Evolutionary conservation across 2,797 vertebrate species (phyloP).

Genomic region (Falco concolor): DNA sequence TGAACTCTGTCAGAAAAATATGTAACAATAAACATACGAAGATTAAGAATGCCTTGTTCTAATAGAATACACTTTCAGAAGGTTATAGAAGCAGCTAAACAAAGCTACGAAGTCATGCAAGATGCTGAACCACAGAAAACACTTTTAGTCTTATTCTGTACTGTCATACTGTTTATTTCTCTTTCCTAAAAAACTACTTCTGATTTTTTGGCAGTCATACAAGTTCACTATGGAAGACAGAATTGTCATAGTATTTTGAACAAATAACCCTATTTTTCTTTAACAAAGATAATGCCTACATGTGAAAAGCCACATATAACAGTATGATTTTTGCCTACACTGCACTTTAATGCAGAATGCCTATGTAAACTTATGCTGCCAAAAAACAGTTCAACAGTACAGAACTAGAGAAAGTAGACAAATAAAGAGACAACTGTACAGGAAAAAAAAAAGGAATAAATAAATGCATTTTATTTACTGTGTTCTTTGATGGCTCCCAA

Average conservation of each 20-base stretch:
- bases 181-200: not conserved
- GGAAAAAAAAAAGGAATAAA: slow-evolving; percentile 37
- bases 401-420: slow-evolving; percentile 1
- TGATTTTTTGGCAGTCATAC: not conserved
- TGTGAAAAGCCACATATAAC: not conserved
- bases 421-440: not conserved
- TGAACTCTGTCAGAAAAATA: not conserved
- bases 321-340: not conserved
- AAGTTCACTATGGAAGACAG: not conserved
- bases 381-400: slow-evolving; percentile 19
- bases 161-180: not conserved
- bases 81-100: not conserved
- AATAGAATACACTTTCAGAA: not conserved
- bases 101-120: not conserved
- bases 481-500: slow-evolving; percentile 99
- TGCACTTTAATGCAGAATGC: not conserved
- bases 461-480: slow-evolving; percentile 79
- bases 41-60: not conserved
- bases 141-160: slow-evolving; percentile 26
- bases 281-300: not conserved
- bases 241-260: not conserved
- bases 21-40: not conserved
- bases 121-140: not conserved
- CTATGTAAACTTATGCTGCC: not conserved
- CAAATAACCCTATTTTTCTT: not conserved